A percentile compares a stretch with the other conserved stretches of the same genome.
phyloP scores from a whole-genome alignment of 2,888 invertebrate species.

The Nomada fucata region DNA sequence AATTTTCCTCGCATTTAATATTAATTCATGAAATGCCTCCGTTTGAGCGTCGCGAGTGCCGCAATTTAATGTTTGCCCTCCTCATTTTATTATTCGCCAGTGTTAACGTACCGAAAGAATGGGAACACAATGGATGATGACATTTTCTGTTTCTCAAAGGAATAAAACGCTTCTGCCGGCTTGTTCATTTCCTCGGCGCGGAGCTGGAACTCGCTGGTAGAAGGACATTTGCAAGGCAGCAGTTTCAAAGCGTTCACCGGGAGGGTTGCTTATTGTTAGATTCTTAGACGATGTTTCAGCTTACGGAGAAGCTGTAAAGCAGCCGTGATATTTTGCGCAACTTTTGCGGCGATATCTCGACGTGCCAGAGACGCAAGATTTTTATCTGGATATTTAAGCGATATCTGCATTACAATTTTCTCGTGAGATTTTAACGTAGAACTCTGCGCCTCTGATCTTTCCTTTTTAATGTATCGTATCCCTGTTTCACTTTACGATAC shows the following conservation, averaged over 20 bases:
- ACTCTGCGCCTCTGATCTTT: no score
- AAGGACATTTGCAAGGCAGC: slow-evolving; percentile 48
- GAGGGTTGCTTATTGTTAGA: slow-evolving; percentile 39
- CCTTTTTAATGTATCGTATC: no score
- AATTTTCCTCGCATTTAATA: not conserved
- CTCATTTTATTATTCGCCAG: slow-evolving; percentile 14
- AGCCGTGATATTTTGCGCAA: slow-evolving; percentile 8
- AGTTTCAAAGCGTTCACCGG: slow-evolving; percentile 35
- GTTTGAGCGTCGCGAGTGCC: not conserved
- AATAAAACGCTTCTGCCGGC: slow-evolving; percentile 36
- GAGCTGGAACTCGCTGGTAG: slow-evolving; percentile 23
- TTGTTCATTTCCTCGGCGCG: slow-evolving; percentile 16
- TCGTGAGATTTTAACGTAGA: no score
- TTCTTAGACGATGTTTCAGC: slow-evolving; percentile 30
- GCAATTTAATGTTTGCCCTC: slow-evolving; percentile 22
- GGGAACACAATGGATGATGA: slow-evolving; percentile 15
- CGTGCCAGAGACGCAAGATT: no score
- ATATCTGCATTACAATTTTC: no score
- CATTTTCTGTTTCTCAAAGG: slow-evolving; percentile 42
- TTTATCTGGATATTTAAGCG: no score
- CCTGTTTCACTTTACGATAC: no score
- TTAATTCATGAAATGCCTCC: slow-evolving; percentile 22
- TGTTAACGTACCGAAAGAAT: not conserved
- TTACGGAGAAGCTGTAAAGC: slow-evolving; percentile 19
- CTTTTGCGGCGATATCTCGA: not conserved